phyloP scores from a whole-genome alignment of 2,888 invertebrate species.

The Lasioglossum lativentre region DNA sequence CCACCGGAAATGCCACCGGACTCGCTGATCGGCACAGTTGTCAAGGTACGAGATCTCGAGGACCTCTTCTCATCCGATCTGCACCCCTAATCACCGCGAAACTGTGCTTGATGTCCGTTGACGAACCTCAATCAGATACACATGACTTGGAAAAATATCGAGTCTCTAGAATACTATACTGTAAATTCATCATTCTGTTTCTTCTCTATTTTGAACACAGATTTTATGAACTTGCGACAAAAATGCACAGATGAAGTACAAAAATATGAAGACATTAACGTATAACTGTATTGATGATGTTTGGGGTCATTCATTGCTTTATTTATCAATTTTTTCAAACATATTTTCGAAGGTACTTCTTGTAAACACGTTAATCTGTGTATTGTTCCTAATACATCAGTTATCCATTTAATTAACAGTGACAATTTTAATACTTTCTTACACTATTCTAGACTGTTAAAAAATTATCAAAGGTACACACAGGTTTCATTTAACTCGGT shows the following conservation, averaged over 20 bases:
- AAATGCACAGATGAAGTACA: not conserved
- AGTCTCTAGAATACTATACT: not conserved
- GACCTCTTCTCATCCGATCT: not conserved
- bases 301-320: too few species aligned
- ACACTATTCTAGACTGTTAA: too few species aligned
- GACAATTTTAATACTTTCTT: too few species aligned
- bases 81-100: not conserved
- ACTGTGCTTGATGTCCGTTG: not conserved
- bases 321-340: not conserved
- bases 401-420: too few species aligned
- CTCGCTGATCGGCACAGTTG: constrained; percentile 94
- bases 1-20: constrained; percentile 85
- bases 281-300: not conserved
- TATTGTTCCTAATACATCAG: too few species aligned
- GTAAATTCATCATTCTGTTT: not conserved
- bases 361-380: not conserved
- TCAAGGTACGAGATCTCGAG: constrained; percentile 89
- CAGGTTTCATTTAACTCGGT: too few species aligned
- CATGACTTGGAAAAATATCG: not conserved
- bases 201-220: not conserved
- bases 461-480: too few species aligned
- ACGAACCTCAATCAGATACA: not conserved
- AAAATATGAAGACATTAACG: not conserved
- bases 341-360: not conserved
- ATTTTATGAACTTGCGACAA: not conserved